Evolutionary conservation across 2,797 vertebrate species (phyloP).

Genomic region (Cichlasoma orientale): DNA sequence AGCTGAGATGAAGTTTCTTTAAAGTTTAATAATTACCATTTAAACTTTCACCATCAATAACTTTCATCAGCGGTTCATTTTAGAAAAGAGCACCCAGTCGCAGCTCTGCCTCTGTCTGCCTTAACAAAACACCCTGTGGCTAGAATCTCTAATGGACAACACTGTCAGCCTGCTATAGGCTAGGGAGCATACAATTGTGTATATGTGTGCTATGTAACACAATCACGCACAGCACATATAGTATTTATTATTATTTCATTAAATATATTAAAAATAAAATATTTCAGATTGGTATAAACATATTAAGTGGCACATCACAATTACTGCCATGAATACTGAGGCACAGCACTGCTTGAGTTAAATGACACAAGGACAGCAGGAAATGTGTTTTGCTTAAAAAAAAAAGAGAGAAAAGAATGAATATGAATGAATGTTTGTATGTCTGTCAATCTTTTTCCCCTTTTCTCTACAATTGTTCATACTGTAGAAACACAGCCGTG

Average conservation of each 20-base stretch:
- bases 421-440: not conserved
- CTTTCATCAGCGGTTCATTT: slow-evolving; percentile 10
- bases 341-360: not conserved
- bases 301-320: not conserved
- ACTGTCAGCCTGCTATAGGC: not conserved
- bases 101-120: not conserved
- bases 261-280: not conserved
- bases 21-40: slow-evolving; percentile 15
- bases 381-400: too few species aligned
- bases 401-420: too few species aligned
- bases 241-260: not conserved
- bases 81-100: not conserved
- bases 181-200: not conserved
- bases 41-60: slow-evolving; percentile 32
- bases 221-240: not conserved
- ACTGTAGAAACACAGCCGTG: not conserved
- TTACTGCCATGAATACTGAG: not conserved
- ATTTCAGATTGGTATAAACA: not conserved
- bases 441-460: not conserved
- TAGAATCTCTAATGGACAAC: not conserved
- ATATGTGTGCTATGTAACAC: not conserved
- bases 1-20: not conserved
- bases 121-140: not conserved
- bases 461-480: not conserved
- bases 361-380: not conserved